Evolutionary conservation across 2,113 vertebrate genomes (phyloP), one percentile per base, ranked within the genome.

Genomic region (Sclerurus mexicanus): DNA sequence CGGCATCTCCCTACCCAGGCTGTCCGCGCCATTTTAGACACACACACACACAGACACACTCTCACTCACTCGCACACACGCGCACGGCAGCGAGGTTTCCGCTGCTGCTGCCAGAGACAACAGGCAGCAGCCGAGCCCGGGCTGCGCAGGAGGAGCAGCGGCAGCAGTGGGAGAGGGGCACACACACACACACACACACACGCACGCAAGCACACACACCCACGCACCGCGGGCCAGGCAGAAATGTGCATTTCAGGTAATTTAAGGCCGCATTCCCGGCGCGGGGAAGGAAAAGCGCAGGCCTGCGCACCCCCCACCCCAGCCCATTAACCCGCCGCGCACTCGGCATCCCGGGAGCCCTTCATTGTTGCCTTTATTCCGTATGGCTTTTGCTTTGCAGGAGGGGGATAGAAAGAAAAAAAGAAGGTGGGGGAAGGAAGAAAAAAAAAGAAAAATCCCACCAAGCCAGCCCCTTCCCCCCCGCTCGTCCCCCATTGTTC

Each of bases 11-110:
- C 83, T 67, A 20, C 50, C 31, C 53, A 40, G 73, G 47, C 79
- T 69, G 42, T 55, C 73, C 94, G 95, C 97, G 97, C 97, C 97
- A 97, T 97, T 97, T 97, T 97, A 97, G 84, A 87, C 59, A 35
- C 42, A 55, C 50, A 17, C 47, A 69, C 66, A 10, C 78, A 31
- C 53, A 8, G 18, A 14, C 59, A 10, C 39, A 7, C 47, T 16
- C 58, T 12, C 30, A 0, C 76, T 8, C 86, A 14, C 55, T n/a
- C 78, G 18, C 71, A 30, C 76, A 12, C 69, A 24, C 53, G 46
- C 77, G 64, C 73, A 75, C 75, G 58, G 93, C 40, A 93, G 90
- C 90, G 88, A 87, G 85, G 90, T 95, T 95, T 93, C 91, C 79
- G 85, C 91, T 35, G 85, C 88, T 22, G 85, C 85, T 90, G 93